These are phyloP conservation scores for Gadus macrocephalus DNA, from an alignment of 2,113 vertebrate species.

Conservation along the genomic window DNA sequence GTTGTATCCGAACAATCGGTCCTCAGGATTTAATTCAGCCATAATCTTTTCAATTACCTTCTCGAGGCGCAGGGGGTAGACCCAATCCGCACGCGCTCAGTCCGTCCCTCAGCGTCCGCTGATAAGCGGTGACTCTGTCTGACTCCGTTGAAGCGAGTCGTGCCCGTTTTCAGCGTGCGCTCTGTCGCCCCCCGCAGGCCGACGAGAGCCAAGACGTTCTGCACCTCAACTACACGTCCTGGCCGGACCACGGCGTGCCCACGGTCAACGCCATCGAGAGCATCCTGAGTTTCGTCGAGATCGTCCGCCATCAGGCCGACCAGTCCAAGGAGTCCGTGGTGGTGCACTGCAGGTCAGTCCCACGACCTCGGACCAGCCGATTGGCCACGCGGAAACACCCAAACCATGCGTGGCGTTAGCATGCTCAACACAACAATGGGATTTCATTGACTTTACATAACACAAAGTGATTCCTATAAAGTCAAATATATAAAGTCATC, in stretches of 20 bases:
- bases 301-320: conserved; percentile 86
- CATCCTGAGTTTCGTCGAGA: conserved; percentile 92
- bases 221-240: conserved; percentile 95
- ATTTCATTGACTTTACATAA: too few species aligned
- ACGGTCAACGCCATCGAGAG: conserved; percentile 88
- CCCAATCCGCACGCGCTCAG: too few species aligned
- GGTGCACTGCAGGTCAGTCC: conserved; percentile 91
- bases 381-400: too few species aligned
- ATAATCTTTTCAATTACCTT: too few species aligned
- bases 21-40: too few species aligned
- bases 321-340: conserved; percentile 83
- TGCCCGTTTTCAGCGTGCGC: background rate
- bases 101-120: too few species aligned
- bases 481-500: too few species aligned
- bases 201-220: conserved; percentile 86
- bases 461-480: too few species aligned
- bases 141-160: background rate
- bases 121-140: background rate
- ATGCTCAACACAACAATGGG: too few species aligned
- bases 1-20: too few species aligned
- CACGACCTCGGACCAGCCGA: background rate
- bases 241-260: conserved; percentile 95
- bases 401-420: too few species aligned
- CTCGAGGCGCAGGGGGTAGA: too few species aligned
- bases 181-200: conserved; percentile 67